A percentile compares a stretch with the other conserved stretches of the same genome.
Evolutionary conservation across 2,888 invertebrate species (phyloP).

Genomic region (Cyclophora punctaria): DNA sequence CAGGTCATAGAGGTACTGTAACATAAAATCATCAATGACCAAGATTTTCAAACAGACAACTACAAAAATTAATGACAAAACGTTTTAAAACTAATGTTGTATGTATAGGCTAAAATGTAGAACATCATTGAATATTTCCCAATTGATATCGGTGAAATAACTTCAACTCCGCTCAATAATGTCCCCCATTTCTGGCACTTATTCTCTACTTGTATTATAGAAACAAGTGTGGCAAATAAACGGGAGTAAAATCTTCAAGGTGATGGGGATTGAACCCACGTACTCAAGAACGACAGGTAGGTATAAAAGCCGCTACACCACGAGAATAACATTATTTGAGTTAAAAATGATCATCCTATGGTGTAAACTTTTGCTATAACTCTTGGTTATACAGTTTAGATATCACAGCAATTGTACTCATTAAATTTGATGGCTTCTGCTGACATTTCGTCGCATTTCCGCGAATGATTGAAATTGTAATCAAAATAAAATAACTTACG

Average conservation of each 20-base stretch:
- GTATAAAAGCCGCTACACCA: slow-evolving; percentile 22
- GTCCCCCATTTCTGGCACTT: slow-evolving; percentile 61
- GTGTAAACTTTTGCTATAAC: too few relatives aligned
- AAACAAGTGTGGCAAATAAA: slow-evolving; percentile 68
- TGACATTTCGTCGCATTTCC: too few relatives aligned
- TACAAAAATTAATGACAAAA: too few relatives aligned
- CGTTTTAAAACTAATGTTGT: not conserved
- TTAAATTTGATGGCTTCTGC: too few relatives aligned
- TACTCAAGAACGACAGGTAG: slow-evolving; percentile 7
- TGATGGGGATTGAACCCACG: slow-evolving; percentile 41
- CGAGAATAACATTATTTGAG: not conserved
- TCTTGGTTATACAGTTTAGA: too few relatives aligned
- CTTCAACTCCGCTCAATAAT: slow-evolving; percentile 53
- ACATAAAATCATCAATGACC: slow-evolving; percentile 20
- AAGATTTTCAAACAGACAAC: too few relatives aligned
- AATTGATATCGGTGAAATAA: slow-evolving; percentile 33
- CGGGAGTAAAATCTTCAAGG: slow-evolving; percentile 36
- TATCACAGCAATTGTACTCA: too few relatives aligned
- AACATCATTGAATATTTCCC: slow-evolving; percentile 49
- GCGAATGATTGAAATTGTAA: not conserved
- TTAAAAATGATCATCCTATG: too few relatives aligned
- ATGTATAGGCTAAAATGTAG: slow-evolving; percentile 32
- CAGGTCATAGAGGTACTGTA: slow-evolving; percentile 93
- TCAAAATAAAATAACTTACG: slow-evolving; percentile 71
- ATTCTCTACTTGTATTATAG: slow-evolving; percentile 56